A percentile compares a stretch with the other conserved stretches of the same genome.
Conservation (phyloP, 1,140 invertebrate genomes). For the Lithobius niger region DNA sequence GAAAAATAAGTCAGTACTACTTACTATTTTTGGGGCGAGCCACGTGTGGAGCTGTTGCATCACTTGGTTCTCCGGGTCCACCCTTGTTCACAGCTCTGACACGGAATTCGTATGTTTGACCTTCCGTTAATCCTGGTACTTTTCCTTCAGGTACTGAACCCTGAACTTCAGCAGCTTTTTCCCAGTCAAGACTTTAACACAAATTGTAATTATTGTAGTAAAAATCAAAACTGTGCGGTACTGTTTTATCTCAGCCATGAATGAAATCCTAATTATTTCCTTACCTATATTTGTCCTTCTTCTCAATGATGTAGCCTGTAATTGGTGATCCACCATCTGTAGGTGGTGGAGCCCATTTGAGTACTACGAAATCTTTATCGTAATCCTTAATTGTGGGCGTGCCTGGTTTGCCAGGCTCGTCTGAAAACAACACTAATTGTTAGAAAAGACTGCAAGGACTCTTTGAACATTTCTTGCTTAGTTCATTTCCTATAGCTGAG, state of each 20-base stretch:
- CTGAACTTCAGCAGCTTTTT: constrained; percentile 67
- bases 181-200: constrained; percentile 66
- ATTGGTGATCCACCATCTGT: constrained; percentile 79
- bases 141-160: constrained; percentile 68
- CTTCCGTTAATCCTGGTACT: constrained; percentile 78
- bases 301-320: constrained; percentile 88
- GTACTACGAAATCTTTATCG: constrained; percentile 82
- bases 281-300: constrained; percentile 69
- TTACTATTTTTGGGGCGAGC: constrained; percentile 80
- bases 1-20: constrained; percentile 19
- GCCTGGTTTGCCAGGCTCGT: constrained; percentile 70
- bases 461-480: not conserved
- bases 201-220: too few relatives aligned
- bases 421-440: constrained; percentile 26
- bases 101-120: constrained; percentile 85
- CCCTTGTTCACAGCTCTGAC: constrained; percentile 73
- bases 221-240: too few relatives aligned
- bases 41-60: constrained; percentile 70
- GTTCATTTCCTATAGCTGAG: not conserved
- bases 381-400: constrained; percentile 81
- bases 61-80: constrained; percentile 77
- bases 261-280: constrained; percentile 6
- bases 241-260: too few relatives aligned
- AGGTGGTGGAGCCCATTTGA: constrained; percentile 80
- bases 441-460: not conserved